Conservation (phyloP, 2,797 vertebrate genomes). For the Vespertilio murinus region DNA sequence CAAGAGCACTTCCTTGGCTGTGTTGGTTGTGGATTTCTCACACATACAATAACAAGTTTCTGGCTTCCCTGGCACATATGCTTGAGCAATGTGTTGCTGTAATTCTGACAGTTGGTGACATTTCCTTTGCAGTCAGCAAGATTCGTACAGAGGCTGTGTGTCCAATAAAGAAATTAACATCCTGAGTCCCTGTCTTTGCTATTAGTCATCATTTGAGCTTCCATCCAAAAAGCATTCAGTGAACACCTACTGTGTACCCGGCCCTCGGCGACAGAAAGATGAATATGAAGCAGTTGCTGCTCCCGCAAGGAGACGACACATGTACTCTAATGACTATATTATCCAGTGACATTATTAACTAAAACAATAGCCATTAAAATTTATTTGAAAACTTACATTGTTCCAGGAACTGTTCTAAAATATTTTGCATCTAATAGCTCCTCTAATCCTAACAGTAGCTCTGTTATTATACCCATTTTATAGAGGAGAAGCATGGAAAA, state of each 20-base stretch:
- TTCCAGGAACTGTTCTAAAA: background rate
- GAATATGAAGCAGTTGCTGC: background rate
- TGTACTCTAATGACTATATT: background rate
- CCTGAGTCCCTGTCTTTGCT: slow-evolving; percentile 52
- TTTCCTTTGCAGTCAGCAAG: slow-evolving; percentile 76
- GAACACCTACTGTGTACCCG: slow-evolving; percentile 39
- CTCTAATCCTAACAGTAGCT: background rate
- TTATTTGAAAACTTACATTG: background rate
- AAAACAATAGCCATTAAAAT: background rate
- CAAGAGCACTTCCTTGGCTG: slow-evolving; percentile 12
- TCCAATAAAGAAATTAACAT: slow-evolving; percentile 76
- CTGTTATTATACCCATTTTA: slow-evolving; percentile 8
- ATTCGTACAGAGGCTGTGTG: slow-evolving; percentile 67
- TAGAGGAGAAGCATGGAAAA: background rate
- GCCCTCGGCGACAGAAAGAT: background rate
- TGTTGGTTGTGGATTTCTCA: slow-evolving; percentile 69
- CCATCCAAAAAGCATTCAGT: slow-evolving; percentile 35
- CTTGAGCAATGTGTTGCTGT: slow-evolving; percentile 75
- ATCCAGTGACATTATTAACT: background rate
- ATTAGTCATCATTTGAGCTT: slow-evolving; percentile 62
- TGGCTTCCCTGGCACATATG: slow-evolving; percentile 76
- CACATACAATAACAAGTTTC: slow-evolving; percentile 77
- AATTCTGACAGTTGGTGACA: slow-evolving; percentile 79
- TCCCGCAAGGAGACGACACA: background rate
- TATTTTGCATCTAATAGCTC: background rate